phyloP scores from a whole-genome alignment of 2,797 vertebrate species.

The Sebastes hopkinsi region DNA sequence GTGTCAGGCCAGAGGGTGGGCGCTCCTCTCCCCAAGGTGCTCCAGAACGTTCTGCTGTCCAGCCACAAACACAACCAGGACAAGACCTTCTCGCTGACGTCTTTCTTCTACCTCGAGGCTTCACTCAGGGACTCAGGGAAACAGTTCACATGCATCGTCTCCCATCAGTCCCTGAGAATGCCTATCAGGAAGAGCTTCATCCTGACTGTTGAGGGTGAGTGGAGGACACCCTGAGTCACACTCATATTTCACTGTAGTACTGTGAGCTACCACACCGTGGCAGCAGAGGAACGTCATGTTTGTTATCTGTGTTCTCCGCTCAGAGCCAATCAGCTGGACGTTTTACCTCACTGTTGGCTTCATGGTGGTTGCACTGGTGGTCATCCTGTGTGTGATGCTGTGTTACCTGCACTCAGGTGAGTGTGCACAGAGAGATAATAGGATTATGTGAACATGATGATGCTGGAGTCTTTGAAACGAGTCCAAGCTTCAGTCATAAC shows the following conservation, averaged over 20 bases:
- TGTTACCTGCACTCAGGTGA: constrained; percentile 62
- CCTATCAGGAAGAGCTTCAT: constrained; percentile 81
- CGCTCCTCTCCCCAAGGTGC: constrained; percentile 61
- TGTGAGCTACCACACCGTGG: constrained; percentile 42
- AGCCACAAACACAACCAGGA: constrained; percentile 79
- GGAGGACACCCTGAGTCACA: fast-evolving
- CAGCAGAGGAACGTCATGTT: constrained; percentile 34
- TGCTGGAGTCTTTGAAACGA: background rate
- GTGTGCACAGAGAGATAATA: background rate
- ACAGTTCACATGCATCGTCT: constrained; percentile 80
- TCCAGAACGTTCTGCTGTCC: constrained; percentile 79
- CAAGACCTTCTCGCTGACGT: constrained; percentile 77
- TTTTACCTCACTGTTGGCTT: constrained; percentile 24
- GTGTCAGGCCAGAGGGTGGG: constrained; percentile 50
- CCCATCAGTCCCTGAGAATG: constrained; percentile 74
- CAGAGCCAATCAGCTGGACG: constrained; percentile 66
- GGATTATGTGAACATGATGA: background rate
- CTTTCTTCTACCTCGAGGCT: constrained; percentile 80
- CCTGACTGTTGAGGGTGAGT: constrained; percentile 71
- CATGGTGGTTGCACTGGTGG: background rate
- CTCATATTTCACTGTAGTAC: background rate
- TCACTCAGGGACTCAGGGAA: constrained; percentile 56
- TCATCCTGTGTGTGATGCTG: constrained; percentile 45
- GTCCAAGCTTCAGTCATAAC: background rate
- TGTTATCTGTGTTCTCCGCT: constrained; percentile 13